Conservation (phyloP, 2,797 vertebrate species). For the Cirrhinus mrigala region DNA sequence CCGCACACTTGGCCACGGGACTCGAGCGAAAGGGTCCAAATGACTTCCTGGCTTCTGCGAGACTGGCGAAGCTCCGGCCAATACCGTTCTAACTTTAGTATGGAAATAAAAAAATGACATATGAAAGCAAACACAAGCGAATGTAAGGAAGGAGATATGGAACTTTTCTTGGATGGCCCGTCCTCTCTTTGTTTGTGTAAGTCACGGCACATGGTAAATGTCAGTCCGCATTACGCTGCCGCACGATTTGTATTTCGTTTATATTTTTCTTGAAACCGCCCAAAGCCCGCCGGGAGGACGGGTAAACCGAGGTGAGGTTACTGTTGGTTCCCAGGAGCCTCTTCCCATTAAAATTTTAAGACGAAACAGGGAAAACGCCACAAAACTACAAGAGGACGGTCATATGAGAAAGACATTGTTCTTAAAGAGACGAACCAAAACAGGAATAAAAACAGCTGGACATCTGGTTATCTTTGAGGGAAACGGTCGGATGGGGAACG, state of each 20-base stretch:
- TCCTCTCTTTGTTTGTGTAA: slow-evolving; percentile 46
- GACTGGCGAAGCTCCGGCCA: slow-evolving; percentile 31
- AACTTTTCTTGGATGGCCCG: slow-evolving; percentile 31
- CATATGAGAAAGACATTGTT: slow-evolving; percentile 45
- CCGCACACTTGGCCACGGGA: slow-evolving; percentile 38
- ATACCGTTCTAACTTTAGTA: slow-evolving; percentile 45
- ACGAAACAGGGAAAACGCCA: slow-evolving; percentile 25
- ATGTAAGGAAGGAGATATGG: slow-evolving; percentile 37
- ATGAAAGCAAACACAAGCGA: slow-evolving; percentile 53
- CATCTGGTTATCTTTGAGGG: slow-evolving; percentile 53
- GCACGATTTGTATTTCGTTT: slow-evolving; percentile 64
- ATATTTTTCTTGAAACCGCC: slow-evolving; percentile 55
- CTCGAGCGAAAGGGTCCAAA: slow-evolving; percentile 36
- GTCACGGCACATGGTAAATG: slow-evolving; percentile 66
- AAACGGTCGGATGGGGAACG: slow-evolving; percentile 23
- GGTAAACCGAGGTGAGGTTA: slow-evolving; percentile 52
- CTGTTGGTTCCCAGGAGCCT: slow-evolving; percentile 18
- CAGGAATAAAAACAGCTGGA: slow-evolving; percentile 32
- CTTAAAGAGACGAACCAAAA: slow-evolving; percentile 39
- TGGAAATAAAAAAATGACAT: slow-evolving; percentile 47
- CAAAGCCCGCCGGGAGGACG: slow-evolving; percentile 50
- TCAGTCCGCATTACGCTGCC: slow-evolving; percentile 69
- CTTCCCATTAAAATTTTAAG: slow-evolving; percentile 6
- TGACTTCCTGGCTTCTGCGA: slow-evolving; percentile 39
- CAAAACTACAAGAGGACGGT: slow-evolving; percentile 51